Percentiles rank a stretch among this genome's conserved stretches.
These are phyloP conservation scores for Sterrhoptilus dennistouni DNA, from an alignment of 2,113 vertebrate species.

Conservation along the genomic window DNA sequence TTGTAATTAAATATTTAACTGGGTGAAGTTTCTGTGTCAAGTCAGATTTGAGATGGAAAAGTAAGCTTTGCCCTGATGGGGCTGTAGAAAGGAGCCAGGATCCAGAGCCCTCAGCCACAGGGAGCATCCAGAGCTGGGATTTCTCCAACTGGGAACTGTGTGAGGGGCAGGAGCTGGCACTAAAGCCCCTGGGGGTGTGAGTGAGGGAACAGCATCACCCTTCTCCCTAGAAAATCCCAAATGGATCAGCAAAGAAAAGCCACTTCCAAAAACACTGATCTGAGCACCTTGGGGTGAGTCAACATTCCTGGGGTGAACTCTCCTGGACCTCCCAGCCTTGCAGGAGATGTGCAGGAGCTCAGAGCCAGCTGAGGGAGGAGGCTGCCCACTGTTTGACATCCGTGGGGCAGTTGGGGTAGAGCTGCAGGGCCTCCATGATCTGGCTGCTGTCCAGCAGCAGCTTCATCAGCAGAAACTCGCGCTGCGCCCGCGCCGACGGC, in stretches of 20 bases:
- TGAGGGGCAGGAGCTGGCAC: background rate
- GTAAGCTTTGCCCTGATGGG: background rate
- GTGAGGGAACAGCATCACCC: accelerated
- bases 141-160: accelerated
- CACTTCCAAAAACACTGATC: accelerated
- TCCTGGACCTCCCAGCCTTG: too few relatives aligned
- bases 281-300: accelerated
- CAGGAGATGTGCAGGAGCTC: background rate
- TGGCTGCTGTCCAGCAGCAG: constrained; percentile 89
- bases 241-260: accelerated
- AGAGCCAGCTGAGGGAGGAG: constrained; percentile 81
- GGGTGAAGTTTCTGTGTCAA: background rate
- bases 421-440: constrained; percentile 92
- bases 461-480: constrained; percentile 86
- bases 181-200: accelerated
- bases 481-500: constrained; percentile 77
- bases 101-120: background rate
- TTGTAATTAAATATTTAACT: background rate
- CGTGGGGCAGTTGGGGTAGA: constrained; percentile 93
- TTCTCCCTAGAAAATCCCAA: background rate
- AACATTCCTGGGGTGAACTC: too few relatives aligned
- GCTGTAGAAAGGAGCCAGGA: accelerated
- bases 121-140: background rate
- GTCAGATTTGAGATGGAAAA: background rate
- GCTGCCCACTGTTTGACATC: constrained; percentile 91